Conservation (phyloP, 2,888 invertebrate species). For the Conistra vaccinii region DNA sequence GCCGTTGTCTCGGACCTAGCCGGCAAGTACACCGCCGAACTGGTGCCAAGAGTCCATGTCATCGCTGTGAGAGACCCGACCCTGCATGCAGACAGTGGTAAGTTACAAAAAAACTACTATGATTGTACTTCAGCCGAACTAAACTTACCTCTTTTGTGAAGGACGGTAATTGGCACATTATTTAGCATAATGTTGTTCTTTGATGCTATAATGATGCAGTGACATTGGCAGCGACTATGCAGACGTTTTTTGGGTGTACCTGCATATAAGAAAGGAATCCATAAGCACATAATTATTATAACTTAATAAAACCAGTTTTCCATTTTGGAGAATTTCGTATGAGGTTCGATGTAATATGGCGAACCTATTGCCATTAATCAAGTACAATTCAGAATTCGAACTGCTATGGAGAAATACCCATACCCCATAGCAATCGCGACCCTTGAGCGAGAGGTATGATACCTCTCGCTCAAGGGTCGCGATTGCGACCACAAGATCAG, state of each 20-base stretch:
- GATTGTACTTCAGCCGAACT: not conserved
- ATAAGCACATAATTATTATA: not conserved
- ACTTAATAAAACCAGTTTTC: not conserved
- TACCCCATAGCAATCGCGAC: not conserved
- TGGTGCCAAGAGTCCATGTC: conserved; percentile 92
- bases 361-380: not conserved
- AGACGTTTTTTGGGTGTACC: not conserved
- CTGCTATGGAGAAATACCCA: not conserved
- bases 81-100: conserved; percentile 91
- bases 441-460: not conserved
- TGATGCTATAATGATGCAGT: not conserved
- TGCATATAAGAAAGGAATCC: not conserved
- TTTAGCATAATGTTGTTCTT: not conserved
- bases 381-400: not conserved
- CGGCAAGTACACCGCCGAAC: conserved; percentile 94
- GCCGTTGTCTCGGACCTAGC: conserved; percentile 94
- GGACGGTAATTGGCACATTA: not conserved
- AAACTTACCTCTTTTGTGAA: conserved; percentile 8
- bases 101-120: conserved; percentile 50
- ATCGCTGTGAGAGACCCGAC: conserved; percentile 94
- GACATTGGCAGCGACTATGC: not conserved
- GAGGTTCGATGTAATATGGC: not conserved
- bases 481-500: not conserved
- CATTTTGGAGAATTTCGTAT: not conserved
- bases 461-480: not conserved